A percentile compares a stretch with the other conserved stretches of the same genome.
Conservation (phyloP, 2,797 vertebrate genomes). For the Cephalopachus bancanus region DNA sequence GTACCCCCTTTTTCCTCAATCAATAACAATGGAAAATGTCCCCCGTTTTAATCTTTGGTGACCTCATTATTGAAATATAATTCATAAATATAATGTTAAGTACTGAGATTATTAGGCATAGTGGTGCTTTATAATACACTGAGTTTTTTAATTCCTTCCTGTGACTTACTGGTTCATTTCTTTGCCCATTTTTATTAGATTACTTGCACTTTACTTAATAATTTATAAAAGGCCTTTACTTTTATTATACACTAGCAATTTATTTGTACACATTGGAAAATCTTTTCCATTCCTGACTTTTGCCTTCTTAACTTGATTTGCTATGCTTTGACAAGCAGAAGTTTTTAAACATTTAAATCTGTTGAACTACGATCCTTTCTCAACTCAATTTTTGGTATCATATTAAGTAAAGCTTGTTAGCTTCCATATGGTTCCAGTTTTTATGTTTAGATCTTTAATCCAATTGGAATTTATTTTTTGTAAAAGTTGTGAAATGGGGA, state of each 20-base stretch:
- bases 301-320: not conserved
- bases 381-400: not conserved
- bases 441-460: conserved; percentile 49
- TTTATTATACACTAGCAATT: not conserved
- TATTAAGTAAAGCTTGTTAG: conserved; percentile 16
- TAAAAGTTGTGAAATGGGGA: conserved; percentile 46
- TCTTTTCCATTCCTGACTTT: conserved; percentile 1
- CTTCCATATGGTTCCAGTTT: conserved; percentile 69
- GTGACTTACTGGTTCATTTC: not conserved
- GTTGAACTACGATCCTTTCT: not conserved
- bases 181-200: not conserved
- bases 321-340: not conserved
- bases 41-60: not conserved
- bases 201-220: not conserved
- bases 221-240: not conserved
- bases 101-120: not conserved
- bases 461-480: conserved; percentile 45
- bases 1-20: not conserved
- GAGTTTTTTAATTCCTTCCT: not conserved
- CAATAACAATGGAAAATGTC: conserved; percentile 30
- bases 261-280: conserved; percentile 23
- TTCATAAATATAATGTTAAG: not conserved
- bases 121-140: not conserved
- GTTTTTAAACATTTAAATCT: not conserved
- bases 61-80: conserved; percentile 29